phyloP scores from a whole-genome alignment of 2,888 invertebrate species.

The Himalopsyche anomala region DNA sequence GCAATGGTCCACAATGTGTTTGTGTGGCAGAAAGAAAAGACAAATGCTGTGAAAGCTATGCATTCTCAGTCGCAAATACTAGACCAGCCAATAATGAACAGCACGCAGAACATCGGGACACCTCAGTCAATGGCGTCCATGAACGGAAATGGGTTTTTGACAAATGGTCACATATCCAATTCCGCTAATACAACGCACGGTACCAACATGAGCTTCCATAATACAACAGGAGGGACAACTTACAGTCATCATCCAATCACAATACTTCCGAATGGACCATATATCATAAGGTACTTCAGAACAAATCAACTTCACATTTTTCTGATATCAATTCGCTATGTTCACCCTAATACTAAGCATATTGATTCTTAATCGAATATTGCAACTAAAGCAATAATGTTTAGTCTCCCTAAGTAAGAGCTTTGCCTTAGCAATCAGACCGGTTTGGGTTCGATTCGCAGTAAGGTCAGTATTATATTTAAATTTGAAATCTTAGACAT shows the following conservation, averaged over 20 bases:
- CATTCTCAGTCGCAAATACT: conserved; percentile 61
- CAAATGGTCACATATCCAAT: conserved; percentile 71
- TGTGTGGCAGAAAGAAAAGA: conserved; percentile 95
- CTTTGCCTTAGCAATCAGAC: no score
- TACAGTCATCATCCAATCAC: conserved; percentile 72
- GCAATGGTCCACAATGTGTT: conserved; percentile 97
- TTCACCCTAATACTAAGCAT: no score
- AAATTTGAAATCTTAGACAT: no score
- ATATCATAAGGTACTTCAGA: conserved; percentile 74
- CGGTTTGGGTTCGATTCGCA: no score
- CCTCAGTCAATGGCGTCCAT: conserved; percentile 68
- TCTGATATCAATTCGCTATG: no score
- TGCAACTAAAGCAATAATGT: no score
- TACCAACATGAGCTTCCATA: conserved; percentile 73
- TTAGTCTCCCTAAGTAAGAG: no score
- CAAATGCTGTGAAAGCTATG: conserved; percentile 85
- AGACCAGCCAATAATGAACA: conserved; percentile 67
- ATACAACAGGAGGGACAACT: conserved; percentile 66
- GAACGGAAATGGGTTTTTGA: conserved; percentile 71
- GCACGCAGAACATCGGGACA: conserved; percentile 67
- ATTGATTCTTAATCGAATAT: no score
- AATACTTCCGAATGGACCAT: conserved; percentile 76
- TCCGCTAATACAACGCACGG: conserved; percentile 71
- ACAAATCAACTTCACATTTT: not conserved
- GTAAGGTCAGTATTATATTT: no score